These are phyloP conservation scores for Cylas formicarius DNA, from an alignment of 1,140 invertebrate species.

Conservation along the genomic window DNA sequence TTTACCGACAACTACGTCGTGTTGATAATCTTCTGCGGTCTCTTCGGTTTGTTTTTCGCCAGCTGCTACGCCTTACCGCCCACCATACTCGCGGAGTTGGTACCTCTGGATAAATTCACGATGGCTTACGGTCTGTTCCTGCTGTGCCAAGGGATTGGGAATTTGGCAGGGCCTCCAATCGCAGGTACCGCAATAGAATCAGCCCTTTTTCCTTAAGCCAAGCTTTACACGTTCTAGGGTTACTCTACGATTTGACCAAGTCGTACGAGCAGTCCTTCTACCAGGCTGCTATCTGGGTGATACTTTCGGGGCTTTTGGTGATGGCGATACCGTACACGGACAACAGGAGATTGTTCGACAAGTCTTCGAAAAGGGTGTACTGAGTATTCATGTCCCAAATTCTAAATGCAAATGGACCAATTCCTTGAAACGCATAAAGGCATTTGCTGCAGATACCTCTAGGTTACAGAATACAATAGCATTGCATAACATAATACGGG, in stretches of 20 bases:
- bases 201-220: neutral
- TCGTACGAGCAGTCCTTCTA: conserved; percentile 69
- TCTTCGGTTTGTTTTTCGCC: conserved; percentile 79
- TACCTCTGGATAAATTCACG: conserved; percentile 74
- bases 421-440: too few relatives aligned
- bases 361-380: too few relatives aligned
- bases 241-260: conserved; percentile 51
- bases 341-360: conserved; percentile 56
- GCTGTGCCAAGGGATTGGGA: conserved; percentile 72
- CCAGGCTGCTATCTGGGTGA: conserved; percentile 65
- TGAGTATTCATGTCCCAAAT: too few relatives aligned
- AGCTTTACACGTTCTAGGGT: conserved; percentile 16
- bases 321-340: conserved; percentile 57
- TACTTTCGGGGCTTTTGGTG: conserved; percentile 69
- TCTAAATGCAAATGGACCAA: too few relatives aligned
- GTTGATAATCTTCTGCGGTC: conserved; percentile 49
- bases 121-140: conserved; percentile 82
- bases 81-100: conserved; percentile 73
- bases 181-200: conserved; percentile 42
- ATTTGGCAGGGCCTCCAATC: conserved; percentile 53
- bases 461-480: too few relatives aligned
- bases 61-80: conserved; percentile 83
- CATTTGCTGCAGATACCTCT: too few relatives aligned
- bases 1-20: conserved; percentile 54
- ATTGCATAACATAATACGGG: too few relatives aligned